phyloP scores from a whole-genome alignment of 1,140 invertebrate species.

The Plutomurus gul region DNA sequence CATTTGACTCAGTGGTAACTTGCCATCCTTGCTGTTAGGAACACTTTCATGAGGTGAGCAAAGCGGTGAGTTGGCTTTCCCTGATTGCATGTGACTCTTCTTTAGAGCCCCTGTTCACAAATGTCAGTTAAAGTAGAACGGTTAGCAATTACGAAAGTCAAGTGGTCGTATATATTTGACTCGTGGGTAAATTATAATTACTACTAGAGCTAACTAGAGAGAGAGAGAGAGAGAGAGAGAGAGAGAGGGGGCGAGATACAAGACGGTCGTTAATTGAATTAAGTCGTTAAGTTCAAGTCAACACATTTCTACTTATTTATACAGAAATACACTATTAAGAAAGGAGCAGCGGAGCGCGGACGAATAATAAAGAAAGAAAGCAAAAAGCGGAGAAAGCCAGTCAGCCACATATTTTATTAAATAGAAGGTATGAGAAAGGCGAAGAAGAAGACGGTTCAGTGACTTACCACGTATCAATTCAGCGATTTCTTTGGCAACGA shows the following conservation, averaged over 20 bases:
- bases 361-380: neutral
- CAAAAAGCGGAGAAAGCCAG: neutral
- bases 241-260: neutral
- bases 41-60: slow-evolving; percentile 46
- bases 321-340: too few relatives aligned
- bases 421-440: neutral
- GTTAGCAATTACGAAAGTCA: too few relatives aligned
- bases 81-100: slow-evolving; percentile 42
- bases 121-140: neutral
- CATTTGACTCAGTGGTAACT: slow-evolving; percentile 51
- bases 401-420: neutral
- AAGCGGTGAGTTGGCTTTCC: slow-evolving; percentile 43
- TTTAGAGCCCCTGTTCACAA: slow-evolving; percentile 47
- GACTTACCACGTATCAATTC: slow-evolving; percentile 81
- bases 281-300: too few relatives aligned
- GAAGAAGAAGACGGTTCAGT: neutral
- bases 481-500: slow-evolving; percentile 83
- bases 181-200: too few relatives aligned
- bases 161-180: too few relatives aligned
- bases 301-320: too few relatives aligned
- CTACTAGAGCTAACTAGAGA: too few relatives aligned
- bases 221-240: too few relatives aligned
- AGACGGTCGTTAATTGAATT: neutral
- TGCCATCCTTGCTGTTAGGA: slow-evolving; percentile 44
- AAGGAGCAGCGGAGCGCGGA: too few relatives aligned